Evolutionary conservation across 1,140 invertebrate genomes (phyloP).

Genomic region (Lordiphosa stackelbergi): DNA sequence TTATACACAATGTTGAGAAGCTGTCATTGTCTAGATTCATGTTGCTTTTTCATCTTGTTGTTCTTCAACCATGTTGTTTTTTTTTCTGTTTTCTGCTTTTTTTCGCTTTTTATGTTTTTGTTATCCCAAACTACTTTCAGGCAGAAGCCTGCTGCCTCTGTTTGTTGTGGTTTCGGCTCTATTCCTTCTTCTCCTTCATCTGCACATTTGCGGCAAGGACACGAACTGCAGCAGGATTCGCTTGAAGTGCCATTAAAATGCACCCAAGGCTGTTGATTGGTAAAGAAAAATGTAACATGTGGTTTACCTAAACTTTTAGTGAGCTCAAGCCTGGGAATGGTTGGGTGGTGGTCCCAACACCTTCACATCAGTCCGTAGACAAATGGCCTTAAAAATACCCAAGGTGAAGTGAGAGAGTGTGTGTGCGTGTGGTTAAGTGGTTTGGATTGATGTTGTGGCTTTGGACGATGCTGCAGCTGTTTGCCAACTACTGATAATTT

Average conservation of each 20-base stretch:
- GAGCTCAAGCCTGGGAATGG: slow-evolving; percentile 3
- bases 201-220: slow-evolving; percentile 21
- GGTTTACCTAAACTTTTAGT: slow-evolving; percentile 49
- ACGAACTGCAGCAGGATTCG: slow-evolving; percentile 37
- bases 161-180: slow-evolving; percentile 15
- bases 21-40: slow-evolving; percentile 59
- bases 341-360: slow-evolving; percentile 30
- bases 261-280: slow-evolving; percentile 55
- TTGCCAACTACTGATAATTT: slow-evolving; percentile 21
- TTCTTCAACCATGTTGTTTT: slow-evolving; percentile 12
- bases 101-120: slow-evolving; percentile 22
- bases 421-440: slow-evolving; percentile 23
- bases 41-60: slow-evolving; percentile 32
- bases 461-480: slow-evolving; percentile 8
- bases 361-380: slow-evolving; percentile 31
- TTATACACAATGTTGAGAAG: slow-evolving; percentile 58
- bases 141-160: background rate
- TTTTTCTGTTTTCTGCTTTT: slow-evolving; percentile 11
- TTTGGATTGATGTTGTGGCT: slow-evolving; percentile 20
- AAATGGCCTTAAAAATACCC: slow-evolving; percentile 18
- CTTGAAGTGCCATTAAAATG: slow-evolving; percentile 46
- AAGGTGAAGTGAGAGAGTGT: slow-evolving; percentile 12
- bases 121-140: slow-evolving; percentile 11
- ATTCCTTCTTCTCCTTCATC: slow-evolving; percentile 13
- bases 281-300: slow-evolving; percentile 52